Conservation (phyloP, 2,888 invertebrate genomes). For the Catocala nupta region DNA sequence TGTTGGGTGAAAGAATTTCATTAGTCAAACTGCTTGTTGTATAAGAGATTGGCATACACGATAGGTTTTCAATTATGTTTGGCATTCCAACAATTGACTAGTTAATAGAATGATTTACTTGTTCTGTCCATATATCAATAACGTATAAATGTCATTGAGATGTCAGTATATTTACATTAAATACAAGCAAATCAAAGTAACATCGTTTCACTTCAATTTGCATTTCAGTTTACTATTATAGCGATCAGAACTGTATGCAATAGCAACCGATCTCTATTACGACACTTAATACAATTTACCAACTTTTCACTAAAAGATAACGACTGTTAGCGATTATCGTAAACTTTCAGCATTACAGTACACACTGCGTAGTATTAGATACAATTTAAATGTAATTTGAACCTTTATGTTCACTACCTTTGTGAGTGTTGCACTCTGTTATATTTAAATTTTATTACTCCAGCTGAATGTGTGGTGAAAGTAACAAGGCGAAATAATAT, state of each 20-base stretch:
- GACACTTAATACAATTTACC: slow-evolving; percentile 43
- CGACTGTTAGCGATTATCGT: slow-evolving; percentile 56
- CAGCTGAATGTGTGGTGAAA: background rate
- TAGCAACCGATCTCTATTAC: slow-evolving; percentile 12
- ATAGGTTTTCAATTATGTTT: too few relatives aligned
- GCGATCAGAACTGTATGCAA: background rate
- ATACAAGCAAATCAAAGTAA: too few relatives aligned
- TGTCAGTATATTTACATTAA: too few relatives aligned
- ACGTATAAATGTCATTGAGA: too few relatives aligned
- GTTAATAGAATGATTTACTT: too few relatives aligned
- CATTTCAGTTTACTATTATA: background rate
- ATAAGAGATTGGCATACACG: too few relatives aligned
- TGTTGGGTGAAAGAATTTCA: too few relatives aligned
- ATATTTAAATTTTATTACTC: slow-evolving; percentile 13
- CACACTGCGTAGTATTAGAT: slow-evolving; percentile 15
- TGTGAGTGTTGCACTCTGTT: slow-evolving; percentile 21
- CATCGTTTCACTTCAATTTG: too few relatives aligned
- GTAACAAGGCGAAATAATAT: background rate
- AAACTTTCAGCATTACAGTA: slow-evolving; percentile 56
- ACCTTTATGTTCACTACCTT: slow-evolving; percentile 37
- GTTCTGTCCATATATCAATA: too few relatives aligned
- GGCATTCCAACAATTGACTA: too few relatives aligned
- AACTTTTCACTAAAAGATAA: slow-evolving; percentile 49
- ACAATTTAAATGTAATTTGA: slow-evolving; percentile 48
- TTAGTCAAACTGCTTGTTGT: too few relatives aligned